Percentiles rank a stretch among this genome's conserved stretches.
Evolutionary conservation across 2,113 vertebrate genomes (phyloP).

Genomic region (Hippocampus comes): DNA sequence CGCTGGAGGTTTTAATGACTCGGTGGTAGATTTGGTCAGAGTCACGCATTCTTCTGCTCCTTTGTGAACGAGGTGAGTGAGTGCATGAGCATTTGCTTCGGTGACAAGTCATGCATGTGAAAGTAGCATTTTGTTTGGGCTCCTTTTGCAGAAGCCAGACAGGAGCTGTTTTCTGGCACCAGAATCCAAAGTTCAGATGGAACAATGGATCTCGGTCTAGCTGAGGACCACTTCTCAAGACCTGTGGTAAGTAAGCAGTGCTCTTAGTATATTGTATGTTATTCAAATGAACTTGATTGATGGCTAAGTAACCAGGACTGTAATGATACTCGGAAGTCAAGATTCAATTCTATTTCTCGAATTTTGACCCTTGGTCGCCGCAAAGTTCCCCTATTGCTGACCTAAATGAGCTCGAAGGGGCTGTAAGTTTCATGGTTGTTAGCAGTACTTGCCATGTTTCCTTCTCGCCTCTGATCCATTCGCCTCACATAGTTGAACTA

Average conservation of each 20-base stretch:
- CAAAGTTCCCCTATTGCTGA: not conserved
- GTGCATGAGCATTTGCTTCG: constrained; percentile 1
- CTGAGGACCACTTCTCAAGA: constrained; percentile 93
- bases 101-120: constrained; percentile 25
- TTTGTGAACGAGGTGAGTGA: not conserved
- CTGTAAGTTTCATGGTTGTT: not conserved
- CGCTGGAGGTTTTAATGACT: constrained; percentile 10
- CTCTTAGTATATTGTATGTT: not conserved
- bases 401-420: not conserved
- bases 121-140: not conserved
- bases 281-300: not conserved
- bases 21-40: not conserved
- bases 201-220: constrained; percentile 86
- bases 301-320: not conserved
- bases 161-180: constrained; percentile 66
- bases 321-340: not conserved
- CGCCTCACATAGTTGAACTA: not conserved
- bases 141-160: constrained; percentile 66
- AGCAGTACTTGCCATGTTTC: not conserved
- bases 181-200: constrained; percentile 73
- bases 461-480: not conserved
- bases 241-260: constrained; percentile 82
- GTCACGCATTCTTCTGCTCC: not conserved
- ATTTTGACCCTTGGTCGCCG: not conserved
- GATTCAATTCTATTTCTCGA: not conserved